Evolutionary conservation across 2,888 invertebrate genomes (phyloP), one percentile per base, ranked within the genome.

Genomic region (Eueremaeus valkanovi): DNA sequence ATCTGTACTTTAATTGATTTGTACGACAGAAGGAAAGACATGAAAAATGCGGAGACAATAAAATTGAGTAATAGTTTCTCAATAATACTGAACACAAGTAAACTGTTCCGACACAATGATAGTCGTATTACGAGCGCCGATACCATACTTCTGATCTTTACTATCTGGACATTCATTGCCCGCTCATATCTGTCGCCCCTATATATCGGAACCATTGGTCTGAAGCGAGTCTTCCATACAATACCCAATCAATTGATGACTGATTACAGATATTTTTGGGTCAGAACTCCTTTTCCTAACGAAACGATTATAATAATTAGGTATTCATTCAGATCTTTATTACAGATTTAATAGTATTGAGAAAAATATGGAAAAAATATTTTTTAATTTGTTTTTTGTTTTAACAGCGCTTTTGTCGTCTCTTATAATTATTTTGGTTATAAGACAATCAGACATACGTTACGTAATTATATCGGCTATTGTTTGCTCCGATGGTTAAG

Each of bases 221-320:
- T 51, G 21, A 51, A 51, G n/a, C 9, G n/a, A 13, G n/a, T 51
- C 18, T 51, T 13, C 21, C 16, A 21, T 51, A 13, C 18, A 6
- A 51, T 51, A 51, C 51, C 51, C 16, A 51, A 51, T n/a, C 11
- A 51, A 51, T n/a, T 51, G 21, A 51, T 51, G 51, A 51, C 51
- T 51, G 51, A 51, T 51, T n/a, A 51, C 6, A 51, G 51, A 51
- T 51, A 51, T 21, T 51, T 51, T 51, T 51, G 51, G 51, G 11
- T 51, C 6, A 8, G 51, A 51, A 51, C 9, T 51, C 51, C 51
- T 13, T 51, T 51, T 51, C 51, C 51, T 13, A 51, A 51, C n/a
- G 51, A 51, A 21, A 51, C 51, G 9, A 13, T 51, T 6, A 51
- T 51, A 18, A 13, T 51, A n/a, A 51, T 51, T n/a, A 51, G 51